Base-by-base conservation (phyloP, 2,797 vertebrate species). In the Brachyalestes nurse region DNA sequence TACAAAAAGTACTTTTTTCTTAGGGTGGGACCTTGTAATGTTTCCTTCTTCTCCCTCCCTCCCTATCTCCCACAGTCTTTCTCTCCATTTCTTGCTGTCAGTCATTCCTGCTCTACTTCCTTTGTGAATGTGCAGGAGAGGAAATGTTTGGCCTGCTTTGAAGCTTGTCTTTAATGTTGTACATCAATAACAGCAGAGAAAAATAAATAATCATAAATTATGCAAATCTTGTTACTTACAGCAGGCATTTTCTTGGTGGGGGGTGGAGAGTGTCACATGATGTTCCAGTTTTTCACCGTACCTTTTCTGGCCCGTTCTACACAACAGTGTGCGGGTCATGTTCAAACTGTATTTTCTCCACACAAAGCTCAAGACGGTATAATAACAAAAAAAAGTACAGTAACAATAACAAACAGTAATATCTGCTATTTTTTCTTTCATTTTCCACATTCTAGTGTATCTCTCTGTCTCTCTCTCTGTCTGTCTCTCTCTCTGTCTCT, bases 141-240 rank as follows among this genome's bases (percentile, higher is more conserved):
- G 66, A 75, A 82, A 72, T 51, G 53, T 75, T 79, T 79, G 57
- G n/a, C 21, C 47, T 55, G 38, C 79, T 85, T 77, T 78, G 64
- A 85, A 78, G 84, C 80, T 78, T 78, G 66, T 57, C 71, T 86
- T 81, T 88, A 84, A 84, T 87, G 86, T 89, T 86, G 87, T 86
- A 90, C 86, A 90, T 83, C 82, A 90, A 74, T 84, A 84, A 83
- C 82, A 83, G 85, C 85, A 82, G 84, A 86, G 86, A 84, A 73
- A 75, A 89, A 86, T 80, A 72, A 83, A 83, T 62, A 17, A 53
- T 82, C 85, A 90, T 93, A 86, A 91, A 92, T 92, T 88, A 93
- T 90, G 88, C 90, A 92, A 83, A 86, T 86, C 79, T 77, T 25
- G 70, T 80, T 75, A 81, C 82, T 51, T 75, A 77, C n/a, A 79